Conservation (phyloP, 2,113 vertebrate genomes). For the Hepsetus odoe region DNA sequence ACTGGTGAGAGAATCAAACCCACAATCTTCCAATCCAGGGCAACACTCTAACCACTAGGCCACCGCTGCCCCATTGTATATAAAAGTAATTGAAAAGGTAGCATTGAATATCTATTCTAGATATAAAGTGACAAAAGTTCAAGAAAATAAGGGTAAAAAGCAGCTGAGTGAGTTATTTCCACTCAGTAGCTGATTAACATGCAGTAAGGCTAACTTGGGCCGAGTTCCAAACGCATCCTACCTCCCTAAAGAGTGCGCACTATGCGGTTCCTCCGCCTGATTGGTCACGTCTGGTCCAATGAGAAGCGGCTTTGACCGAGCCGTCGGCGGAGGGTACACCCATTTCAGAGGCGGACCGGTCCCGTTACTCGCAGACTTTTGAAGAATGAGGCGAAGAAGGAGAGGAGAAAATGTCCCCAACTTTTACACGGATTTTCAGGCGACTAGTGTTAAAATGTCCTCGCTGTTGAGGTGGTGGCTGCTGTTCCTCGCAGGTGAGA, state of each 20-base stretch:
- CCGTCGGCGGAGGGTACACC: not conserved
- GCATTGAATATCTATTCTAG: no score
- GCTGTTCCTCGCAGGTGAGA: slow-evolving; percentile 64
- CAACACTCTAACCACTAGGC: no score
- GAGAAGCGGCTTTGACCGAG: not conserved
- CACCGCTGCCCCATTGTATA: no score
- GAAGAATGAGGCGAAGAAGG: slow-evolving; percentile 29
- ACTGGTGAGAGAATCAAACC: no score
- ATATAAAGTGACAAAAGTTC: no score
- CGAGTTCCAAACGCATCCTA: not conserved
- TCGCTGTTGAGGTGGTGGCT: slow-evolving; percentile 55
- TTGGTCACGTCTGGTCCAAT: not conserved
- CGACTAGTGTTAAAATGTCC: slow-evolving; percentile 52
- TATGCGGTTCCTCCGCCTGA: no score
- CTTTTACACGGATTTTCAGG: slow-evolving; percentile 47
- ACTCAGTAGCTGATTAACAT: slow-evolving; percentile 2
- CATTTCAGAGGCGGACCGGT: slow-evolving; percentile 65
- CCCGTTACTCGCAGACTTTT: slow-evolving; percentile 50
- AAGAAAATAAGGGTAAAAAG: no score
- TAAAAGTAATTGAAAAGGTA: no score
- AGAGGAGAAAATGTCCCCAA: slow-evolving; percentile 41
- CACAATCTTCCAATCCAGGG: no score
- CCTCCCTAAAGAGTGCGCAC: not conserved
- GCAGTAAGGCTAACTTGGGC: not conserved
- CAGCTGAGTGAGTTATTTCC: not conserved